Conservation (phyloP, 2,888 invertebrate species). For the Cosmia trapezina region DNA sequence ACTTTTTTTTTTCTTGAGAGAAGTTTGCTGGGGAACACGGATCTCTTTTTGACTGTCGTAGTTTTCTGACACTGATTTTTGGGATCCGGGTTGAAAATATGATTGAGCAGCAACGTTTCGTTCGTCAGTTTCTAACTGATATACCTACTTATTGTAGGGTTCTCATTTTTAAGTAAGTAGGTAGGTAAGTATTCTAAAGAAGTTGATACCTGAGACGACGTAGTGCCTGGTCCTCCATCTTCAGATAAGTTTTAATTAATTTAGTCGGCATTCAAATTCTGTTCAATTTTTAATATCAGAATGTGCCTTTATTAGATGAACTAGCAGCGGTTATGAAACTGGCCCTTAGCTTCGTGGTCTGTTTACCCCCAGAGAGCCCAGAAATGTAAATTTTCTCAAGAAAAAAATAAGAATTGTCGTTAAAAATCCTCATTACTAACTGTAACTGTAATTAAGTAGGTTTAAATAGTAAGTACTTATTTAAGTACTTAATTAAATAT, state of each 20-base stretch:
- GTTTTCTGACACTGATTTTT: background rate
- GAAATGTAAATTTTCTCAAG: background rate
- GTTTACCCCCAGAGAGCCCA: background rate
- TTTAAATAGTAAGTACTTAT: too few species aligned
- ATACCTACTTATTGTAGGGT: background rate
- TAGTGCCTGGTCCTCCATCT: background rate
- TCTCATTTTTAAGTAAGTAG: background rate
- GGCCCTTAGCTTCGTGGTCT: background rate
- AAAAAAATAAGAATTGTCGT: background rate
- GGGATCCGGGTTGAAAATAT: too few species aligned
- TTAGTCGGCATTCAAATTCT: background rate
- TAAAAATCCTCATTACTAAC: background rate
- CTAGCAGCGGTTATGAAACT: background rate
- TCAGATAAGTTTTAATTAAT: background rate
- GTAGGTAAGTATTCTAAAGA: too few species aligned
- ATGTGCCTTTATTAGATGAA: background rate
- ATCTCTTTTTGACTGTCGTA: background rate
- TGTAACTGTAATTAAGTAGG: background rate
- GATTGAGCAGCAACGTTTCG: too few species aligned
- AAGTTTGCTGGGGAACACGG: background rate
- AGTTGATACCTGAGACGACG: background rate
- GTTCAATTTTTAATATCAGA: background rate
- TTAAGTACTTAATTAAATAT: background rate
- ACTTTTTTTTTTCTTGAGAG: background rate
- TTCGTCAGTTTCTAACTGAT: background rate